Base-by-base conservation (phyloP, 2,797 vertebrate genomes). In the Sebastes taczanowskii region DNA sequence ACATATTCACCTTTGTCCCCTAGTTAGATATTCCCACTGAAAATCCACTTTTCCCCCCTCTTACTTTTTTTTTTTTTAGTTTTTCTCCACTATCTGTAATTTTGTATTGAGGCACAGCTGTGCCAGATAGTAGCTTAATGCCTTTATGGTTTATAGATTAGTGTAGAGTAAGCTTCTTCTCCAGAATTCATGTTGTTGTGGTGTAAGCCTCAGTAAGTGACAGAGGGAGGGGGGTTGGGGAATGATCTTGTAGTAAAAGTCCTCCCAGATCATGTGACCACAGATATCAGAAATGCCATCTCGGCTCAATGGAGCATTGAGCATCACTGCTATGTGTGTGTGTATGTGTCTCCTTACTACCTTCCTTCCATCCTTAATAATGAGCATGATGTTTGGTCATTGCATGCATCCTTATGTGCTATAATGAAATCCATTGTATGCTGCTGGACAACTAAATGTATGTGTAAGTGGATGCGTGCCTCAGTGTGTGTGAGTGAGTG, bases 191-290 rank as follows among this genome's bases (percentile, higher is more conserved):
- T 86, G 87, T 86, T 94, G 87, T 93, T 89, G 84, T 92, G 85
- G 86, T 87, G 80, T 92, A 91, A 93, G 83, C 89, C 86, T 88
- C 67, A 53, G 71, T 90, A 84, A 90, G 88, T 91, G 92, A 89
- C 88, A 87, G 78, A 32, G 86, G 77, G 84, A 49, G 77, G 86
- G 88, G 88, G 86, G 84, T 58, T 67, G 87, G 84, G 86, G 82
- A 81, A 86, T 88, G 88, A 90, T 93, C 89, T 92, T 89, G 93
- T 94, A 93, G 94, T 94, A 94, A 93, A 94, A 94, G 92, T 92
- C 80, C 89, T 91, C 87, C 60, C 7, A 59, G 88, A 81, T 93
- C 93, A 95, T 82, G 93, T 95, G 95, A 94, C 90, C 83, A 89
- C 70, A 86, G 89, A 88, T 92, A 94, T 95, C 90, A 89, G 87